These are phyloP conservation scores for Philopotamus ludificatus DNA, from an alignment of 1,140 invertebrate species.

Conservation along the genomic window DNA sequence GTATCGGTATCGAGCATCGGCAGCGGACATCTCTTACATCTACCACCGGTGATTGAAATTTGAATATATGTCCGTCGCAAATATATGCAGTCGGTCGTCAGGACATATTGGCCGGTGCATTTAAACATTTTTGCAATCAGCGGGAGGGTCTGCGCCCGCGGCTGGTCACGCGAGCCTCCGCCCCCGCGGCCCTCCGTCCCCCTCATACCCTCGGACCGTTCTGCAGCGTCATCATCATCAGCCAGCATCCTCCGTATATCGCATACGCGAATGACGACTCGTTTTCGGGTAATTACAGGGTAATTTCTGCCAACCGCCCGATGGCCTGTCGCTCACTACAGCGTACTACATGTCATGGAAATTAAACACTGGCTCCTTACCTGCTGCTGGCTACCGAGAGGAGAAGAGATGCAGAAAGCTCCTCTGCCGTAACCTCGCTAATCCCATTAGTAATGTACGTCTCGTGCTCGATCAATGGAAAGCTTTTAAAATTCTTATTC, in stretches of 20 bases:
- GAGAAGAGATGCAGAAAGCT: no score
- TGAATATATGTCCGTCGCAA: background rate
- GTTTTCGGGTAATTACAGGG: background rate
- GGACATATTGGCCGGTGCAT: constrained; percentile 22
- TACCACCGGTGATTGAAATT: no score
- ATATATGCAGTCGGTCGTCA: constrained; percentile 7
- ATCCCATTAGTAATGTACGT: no score
- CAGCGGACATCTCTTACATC: no score
- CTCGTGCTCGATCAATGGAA: no score
- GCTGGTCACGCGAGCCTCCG: constrained; percentile 21
- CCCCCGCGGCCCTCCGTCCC: constrained; percentile 2
- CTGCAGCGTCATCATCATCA: background rate
- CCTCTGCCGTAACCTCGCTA: no score
- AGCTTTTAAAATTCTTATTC: no score
- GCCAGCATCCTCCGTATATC: background rate
- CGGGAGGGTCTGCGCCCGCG: constrained; percentile 5
- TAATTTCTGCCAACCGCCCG: background rate
- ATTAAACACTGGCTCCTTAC: no score
- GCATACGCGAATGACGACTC: constrained; percentile 1
- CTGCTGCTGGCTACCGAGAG: no score
- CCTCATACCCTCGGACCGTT: background rate
- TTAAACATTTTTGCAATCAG: constrained; percentile 30
- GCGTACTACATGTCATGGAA: no score
- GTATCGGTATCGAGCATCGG: no score
- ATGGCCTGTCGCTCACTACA: no score